Base-by-base conservation (phyloP, 2,113 vertebrate genomes). In the Notiomystis cincta region DNA sequence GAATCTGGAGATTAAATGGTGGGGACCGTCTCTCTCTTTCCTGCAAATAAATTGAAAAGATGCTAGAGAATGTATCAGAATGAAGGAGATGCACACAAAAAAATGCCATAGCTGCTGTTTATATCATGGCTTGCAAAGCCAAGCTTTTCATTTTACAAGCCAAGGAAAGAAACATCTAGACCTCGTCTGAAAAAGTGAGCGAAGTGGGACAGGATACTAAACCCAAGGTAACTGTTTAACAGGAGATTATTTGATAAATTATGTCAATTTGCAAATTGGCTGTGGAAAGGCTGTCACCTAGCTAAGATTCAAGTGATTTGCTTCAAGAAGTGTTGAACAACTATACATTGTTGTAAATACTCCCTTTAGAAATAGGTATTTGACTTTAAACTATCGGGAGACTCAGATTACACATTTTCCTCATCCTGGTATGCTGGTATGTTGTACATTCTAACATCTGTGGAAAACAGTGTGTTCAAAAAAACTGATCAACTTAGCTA, bases 1-100 rank as follows among this genome's bases (percentile, higher is more conserved):
- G 99, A 97, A 99, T 99, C 73, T 99, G 98, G 77, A 99, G 98
- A 97, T 99, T 99, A 97, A 99, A 99, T 2, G 99, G 99, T 96
- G 99, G 99, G 7, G 99, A 99, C 48, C 98, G 98, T 92, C 99
- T 98, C 96, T 99, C 99, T 92, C 99, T 98, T 95, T 99, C 99
- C 99, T 99, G 96, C 18, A 73, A 95, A 73, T 57, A 79, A 87
- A 95, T 90, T 57, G 45, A 86, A 92, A 95, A 96, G 23, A 79
- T 13, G 38, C 47, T 75, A 54, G 56, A 95, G 37, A 95, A 93
- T 73, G n/a, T 31, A 48, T 53, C 37, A 91, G 60, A 91, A 93
- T 72, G 81, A 70, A 93, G 58, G 53, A 89, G 44, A 72, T 35
- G 11, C n/a, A 73, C 60, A 66, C 58, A 87, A 57, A 93, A 93